These are phyloP conservation scores for Podargus strigoides DNA, from an alignment of 2,797 vertebrate genomes.

Conservation along the genomic window DNA sequence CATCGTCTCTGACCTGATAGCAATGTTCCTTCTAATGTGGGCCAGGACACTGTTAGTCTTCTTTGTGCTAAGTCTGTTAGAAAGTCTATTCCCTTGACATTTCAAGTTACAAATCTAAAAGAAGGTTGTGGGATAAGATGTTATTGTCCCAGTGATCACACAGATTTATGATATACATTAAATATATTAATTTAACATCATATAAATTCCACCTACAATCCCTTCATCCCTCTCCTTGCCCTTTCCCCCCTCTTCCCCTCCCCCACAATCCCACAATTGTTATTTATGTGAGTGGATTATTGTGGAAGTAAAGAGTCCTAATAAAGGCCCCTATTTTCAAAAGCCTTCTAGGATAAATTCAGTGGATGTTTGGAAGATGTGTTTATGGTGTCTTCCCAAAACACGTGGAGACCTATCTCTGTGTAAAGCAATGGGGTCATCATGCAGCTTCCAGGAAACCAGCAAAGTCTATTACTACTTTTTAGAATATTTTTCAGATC, in stretches of 20 bases:
- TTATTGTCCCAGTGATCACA: background rate
- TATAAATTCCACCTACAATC: background rate
- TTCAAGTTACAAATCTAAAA: background rate
- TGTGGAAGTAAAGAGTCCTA: background rate
- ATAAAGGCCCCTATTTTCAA: background rate
- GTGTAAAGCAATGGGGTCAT: background rate
- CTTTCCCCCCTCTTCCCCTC: no score
- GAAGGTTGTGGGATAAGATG: background rate
- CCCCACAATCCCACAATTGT: accelerated
- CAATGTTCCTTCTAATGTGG: background rate
- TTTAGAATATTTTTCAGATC: background rate
- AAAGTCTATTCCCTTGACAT: background rate
- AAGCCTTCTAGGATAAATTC: background rate
- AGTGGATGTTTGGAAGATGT: background rate
- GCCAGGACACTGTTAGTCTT: background rate
- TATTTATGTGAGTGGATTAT: background rate
- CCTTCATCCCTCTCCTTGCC: background rate
- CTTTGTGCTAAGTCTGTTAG: background rate
- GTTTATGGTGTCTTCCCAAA: background rate
- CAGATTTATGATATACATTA: background rate
- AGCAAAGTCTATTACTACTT: background rate
- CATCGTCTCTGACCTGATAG: no score
- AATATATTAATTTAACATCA: background rate
- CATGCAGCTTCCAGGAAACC: background rate
- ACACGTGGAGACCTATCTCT: background rate